Conservation (phyloP, 2,113 vertebrate species). For the Eptatretus burgeri region DNA sequence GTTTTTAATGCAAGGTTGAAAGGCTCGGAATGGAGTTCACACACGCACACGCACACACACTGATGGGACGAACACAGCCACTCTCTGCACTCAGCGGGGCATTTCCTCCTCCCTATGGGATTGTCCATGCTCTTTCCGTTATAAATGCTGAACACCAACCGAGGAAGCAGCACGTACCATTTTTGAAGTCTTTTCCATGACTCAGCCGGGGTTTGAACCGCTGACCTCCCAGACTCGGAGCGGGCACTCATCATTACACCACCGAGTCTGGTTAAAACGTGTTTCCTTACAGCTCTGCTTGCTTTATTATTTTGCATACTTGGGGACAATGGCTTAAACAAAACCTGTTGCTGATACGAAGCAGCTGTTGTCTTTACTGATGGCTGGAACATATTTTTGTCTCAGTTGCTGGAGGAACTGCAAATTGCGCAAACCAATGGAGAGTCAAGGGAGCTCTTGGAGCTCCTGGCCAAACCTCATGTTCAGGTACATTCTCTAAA, state of each 20-base stretch:
- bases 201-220: too few species aligned
- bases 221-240: neutral
- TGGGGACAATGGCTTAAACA: neutral
- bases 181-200: too few species aligned
- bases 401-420: conserved; percentile 1
- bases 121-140: too few species aligned
- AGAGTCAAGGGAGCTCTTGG: neutral
- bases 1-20: too few species aligned
- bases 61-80: too few species aligned
- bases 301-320: neutral
- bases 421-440: neutral
- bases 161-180: too few species aligned
- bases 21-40: too few species aligned
- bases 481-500: neutral
- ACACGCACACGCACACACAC: too few species aligned
- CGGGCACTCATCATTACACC: neutral
- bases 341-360: conserved; percentile 1
- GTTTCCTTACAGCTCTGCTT: neutral
- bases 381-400: neutral
- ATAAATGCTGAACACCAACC: too few species aligned
- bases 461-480: conserved; percentile 1
- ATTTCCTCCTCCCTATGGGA: too few species aligned
- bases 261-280: neutral
- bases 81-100: too few species aligned
- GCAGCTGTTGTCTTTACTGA: neutral